Percentiles rank a stretch among this genome's conserved stretches.
These are phyloP conservation scores for Choloepus didactylus DNA, from an alignment of 2,797 vertebrate species.

Conservation along the genomic window DNA sequence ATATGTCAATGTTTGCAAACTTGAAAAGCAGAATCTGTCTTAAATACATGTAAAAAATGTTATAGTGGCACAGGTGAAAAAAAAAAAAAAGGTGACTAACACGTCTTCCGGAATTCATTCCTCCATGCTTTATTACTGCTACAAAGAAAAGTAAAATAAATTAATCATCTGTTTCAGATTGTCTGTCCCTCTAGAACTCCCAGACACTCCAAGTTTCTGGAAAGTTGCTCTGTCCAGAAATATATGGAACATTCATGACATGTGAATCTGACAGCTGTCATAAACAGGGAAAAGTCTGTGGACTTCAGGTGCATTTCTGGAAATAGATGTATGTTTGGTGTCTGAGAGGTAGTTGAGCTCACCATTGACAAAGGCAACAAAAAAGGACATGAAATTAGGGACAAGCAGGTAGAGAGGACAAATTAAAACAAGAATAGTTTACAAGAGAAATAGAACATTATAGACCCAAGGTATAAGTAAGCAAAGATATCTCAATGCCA, in stretches of 20 bases:
- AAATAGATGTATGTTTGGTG: not conserved
- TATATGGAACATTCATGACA: not conserved
- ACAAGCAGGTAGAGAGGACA: not conserved
- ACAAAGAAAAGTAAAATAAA: conserved; percentile 35
- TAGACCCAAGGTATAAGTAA: not conserved
- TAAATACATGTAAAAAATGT: not conserved
- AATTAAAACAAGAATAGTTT: not conserved
- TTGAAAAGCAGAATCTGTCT: not conserved
- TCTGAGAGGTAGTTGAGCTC: not conserved
- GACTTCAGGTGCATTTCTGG: not conserved
- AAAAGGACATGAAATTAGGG: not conserved
- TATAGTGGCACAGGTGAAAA: not conserved
- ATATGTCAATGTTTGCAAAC: not conserved
- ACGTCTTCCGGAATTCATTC: not conserved
- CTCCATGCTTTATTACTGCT: not conserved
- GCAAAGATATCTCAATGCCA: not conserved
- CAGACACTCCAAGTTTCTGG: not conserved
- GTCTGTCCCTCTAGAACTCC: not conserved
- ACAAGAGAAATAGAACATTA: not conserved
- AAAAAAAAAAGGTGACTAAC: not conserved
- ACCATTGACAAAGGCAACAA: not conserved
- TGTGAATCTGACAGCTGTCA: not conserved
- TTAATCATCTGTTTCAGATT: not conserved
- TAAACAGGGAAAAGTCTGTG: not conserved
- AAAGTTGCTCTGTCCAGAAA: not conserved